Evolutionary conservation across 2,888 invertebrate genomes (phyloP), one percentile per base, ranked within the genome.

Genomic region (Heliconius ismenius): DNA sequence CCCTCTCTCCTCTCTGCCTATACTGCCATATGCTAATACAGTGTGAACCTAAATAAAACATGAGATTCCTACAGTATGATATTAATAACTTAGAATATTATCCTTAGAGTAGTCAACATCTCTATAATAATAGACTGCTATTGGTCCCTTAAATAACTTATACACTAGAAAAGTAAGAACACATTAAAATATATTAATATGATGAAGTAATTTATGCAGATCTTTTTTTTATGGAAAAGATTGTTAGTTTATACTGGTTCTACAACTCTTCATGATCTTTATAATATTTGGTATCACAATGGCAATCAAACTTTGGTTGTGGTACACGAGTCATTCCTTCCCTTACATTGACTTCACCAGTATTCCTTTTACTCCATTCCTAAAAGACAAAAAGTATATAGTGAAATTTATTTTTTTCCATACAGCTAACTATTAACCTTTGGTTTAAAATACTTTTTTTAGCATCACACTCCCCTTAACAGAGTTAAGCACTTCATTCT

Each of bases 331-430:
- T 89, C 93, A 93, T 94, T 28, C 83, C 88, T 76, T 90, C 83
- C 63, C 79, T 81, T 18, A 92, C 83, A 49, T 77, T 82, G 2
- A 91, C 84, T 76, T 88, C 81, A 82, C 95, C 96, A 68, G 88
- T 91, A 65, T 97, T 88, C 81, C 95, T 94, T 86, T 95, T 96
- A 86, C 96, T 96, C 96, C 97, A 97, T 24, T 73, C 73, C 73
- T 73, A 72, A 64, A 72, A 72, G n/a, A 70, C 28, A 54, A 43
- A 58, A 39, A 26, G 13, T 24, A 73, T 1, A 65, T 4, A 36
- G 24, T 62, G 13, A 4, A 24, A 62, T 54, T 21, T 3, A 21
- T 21, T 7, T 21, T 9, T 21, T 54, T 54, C 9, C 3, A 54
- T 54, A 21, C 54, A 54, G 9, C 54, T 54, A 43, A 43, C 43